Evolutionary conservation across 2,888 invertebrate species (phyloP).

Genomic region (Phengaris arion): DNA sequence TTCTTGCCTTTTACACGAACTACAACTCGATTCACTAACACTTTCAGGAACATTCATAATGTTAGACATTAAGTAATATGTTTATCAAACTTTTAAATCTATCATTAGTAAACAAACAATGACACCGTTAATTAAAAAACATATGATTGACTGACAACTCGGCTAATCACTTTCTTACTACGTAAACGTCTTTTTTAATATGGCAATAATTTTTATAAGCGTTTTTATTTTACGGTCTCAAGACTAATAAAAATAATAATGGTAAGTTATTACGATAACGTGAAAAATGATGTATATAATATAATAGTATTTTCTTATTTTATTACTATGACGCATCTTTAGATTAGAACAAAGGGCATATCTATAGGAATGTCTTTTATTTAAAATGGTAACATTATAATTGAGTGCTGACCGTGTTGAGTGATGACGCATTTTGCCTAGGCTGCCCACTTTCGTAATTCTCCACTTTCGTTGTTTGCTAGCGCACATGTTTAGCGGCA

Average conservation of each 20-base stretch:
- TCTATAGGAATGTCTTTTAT: not conserved
- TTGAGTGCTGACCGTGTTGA: too few species aligned
- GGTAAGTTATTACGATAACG: not conserved
- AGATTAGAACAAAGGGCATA: not conserved
- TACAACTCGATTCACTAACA: constrained; percentile 70
- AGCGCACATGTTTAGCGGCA: too few species aligned
- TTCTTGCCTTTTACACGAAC: constrained; percentile 73
- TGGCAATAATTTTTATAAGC: not conserved
- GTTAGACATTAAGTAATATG: constrained; percentile 36
- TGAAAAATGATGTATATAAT: not conserved
- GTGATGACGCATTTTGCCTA: too few species aligned
- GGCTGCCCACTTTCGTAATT: too few species aligned
- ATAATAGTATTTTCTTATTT: too few species aligned
- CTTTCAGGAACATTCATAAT: constrained; percentile 62
- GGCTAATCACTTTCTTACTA: constrained; percentile 46
- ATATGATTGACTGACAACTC: constrained; percentile 74
- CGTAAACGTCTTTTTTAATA: constrained; percentile 8
- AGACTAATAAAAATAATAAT: not conserved
- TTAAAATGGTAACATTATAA: too few species aligned
- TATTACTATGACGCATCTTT: too few species aligned
- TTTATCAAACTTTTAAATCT: constrained; percentile 41
- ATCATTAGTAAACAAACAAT: constrained; percentile 75
- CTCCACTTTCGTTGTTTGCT: too few species aligned
- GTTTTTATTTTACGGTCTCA: not conserved
- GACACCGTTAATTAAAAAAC: constrained; percentile 73